Percentiles rank a stretch among this genome's conserved stretches.
These are phyloP conservation scores for Sarcophaga rosellei DNA, from an alignment of 2,888 invertebrate genomes.

Conservation along the genomic window DNA sequence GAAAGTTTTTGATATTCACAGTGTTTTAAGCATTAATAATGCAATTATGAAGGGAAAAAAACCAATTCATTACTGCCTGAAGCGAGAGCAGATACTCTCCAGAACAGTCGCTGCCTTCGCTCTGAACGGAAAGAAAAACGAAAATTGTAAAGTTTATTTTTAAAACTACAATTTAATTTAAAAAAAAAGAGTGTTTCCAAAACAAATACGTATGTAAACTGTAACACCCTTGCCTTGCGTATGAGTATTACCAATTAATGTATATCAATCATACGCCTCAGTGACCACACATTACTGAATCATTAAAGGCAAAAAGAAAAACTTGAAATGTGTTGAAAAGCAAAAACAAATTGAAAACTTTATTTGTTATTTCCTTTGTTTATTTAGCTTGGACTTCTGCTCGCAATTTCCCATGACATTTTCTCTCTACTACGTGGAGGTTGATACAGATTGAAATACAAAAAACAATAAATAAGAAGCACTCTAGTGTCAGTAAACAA, in stretches of 20 bases:
- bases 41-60: neutral
- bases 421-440: neutral
- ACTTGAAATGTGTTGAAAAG: neutral
- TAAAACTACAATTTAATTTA: too few species aligned
- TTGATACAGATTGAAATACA: neutral
- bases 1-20: conserved; percentile 41
- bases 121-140: too few species aligned
- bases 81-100: too few species aligned
- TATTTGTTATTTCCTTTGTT: conserved; percentile 1
- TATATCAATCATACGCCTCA: conserved; percentile 43
- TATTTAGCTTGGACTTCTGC: neutral
- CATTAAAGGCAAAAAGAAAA: neutral
- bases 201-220: too few species aligned
- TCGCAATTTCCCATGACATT: conserved; percentile 38
- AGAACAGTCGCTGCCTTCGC: too few species aligned
- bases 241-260: conserved; percentile 33
- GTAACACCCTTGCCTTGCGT: neutral
- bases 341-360: neutral
- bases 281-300: neutral
- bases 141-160: too few species aligned
- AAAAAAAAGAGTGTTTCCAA: too few species aligned
- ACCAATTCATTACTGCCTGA: too few species aligned
- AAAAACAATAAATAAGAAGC: neutral
- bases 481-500: conserved; percentile 2
- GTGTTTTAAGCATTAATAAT: conserved; percentile 59